phyloP scores from a whole-genome alignment of 1,140 invertebrate genomes.

The Drosophila melanica region DNA sequence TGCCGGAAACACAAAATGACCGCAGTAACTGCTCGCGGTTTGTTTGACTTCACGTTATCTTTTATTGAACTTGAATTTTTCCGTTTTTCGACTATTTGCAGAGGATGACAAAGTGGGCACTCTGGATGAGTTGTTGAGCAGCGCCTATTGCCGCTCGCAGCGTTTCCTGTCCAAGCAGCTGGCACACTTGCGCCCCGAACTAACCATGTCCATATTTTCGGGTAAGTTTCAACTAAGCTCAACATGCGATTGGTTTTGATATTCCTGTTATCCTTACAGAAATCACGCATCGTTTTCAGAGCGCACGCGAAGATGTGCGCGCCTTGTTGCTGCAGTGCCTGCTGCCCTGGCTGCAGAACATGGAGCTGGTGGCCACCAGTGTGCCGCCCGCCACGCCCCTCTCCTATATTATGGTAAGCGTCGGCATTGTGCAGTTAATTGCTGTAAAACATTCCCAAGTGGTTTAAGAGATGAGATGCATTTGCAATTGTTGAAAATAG shows the following conservation, averaged over 20 bases:
- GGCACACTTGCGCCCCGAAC: constrained; percentile 96
- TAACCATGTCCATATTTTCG: constrained; percentile 99
- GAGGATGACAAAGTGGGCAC: constrained; percentile 88
- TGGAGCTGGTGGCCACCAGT: constrained; percentile 98
- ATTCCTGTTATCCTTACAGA: constrained; percentile 90
- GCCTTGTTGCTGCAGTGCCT: constrained; percentile 96
- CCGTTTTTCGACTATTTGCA: constrained; percentile 68
- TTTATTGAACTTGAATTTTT: neutral
- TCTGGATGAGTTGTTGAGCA: constrained; percentile 92
- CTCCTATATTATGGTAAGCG: constrained; percentile 91
- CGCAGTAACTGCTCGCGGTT: constrained; percentile 9
- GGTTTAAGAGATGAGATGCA: too few species aligned
- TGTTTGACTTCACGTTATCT: neutral
- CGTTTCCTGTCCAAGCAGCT: constrained; percentile 95
- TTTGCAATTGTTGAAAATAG: too few species aligned
- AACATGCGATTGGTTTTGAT: neutral
- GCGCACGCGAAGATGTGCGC: constrained; percentile 94
- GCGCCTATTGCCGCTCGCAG: constrained; percentile 95
- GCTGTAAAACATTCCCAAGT: neutral
- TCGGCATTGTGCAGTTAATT: neutral
- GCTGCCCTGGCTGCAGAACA: constrained; percentile 98
- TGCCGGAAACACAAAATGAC: constrained; percentile 37
- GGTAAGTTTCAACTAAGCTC: constrained; percentile 86
- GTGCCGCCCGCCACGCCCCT: constrained; percentile 93
- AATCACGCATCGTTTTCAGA: constrained; percentile 98